phyloP scores from a whole-genome alignment of 2,888 invertebrate genomes.

The Reticulitermes lucifugus region DNA sequence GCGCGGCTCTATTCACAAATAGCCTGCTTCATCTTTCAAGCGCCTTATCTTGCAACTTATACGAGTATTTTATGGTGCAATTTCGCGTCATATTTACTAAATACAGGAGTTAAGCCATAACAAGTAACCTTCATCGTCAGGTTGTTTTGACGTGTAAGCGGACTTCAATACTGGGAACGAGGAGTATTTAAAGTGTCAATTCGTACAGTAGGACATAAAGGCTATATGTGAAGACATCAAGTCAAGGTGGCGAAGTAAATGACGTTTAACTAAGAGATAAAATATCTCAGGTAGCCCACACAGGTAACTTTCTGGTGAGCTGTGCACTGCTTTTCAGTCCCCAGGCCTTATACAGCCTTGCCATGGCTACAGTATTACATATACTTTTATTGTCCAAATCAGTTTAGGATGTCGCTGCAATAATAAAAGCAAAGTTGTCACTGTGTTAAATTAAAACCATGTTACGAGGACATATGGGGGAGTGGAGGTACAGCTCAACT shows the following conservation, averaged over 20 bases:
- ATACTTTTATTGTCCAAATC: no score
- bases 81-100: conserved; percentile 11
- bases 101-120: conserved; percentile 7
- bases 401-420: no score
- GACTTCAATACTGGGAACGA: background rate
- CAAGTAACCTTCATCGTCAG: conserved; percentile 1
- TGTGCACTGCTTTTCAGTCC: no score
- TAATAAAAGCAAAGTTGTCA: no score
- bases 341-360: no score
- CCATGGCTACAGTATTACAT: no score
- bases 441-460: no score
- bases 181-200: conserved; percentile 14
- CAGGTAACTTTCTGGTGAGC: background rate
- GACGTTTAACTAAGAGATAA: background rate
- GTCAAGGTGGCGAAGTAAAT: background rate
- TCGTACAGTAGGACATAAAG: background rate
- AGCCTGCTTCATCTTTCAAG: background rate
- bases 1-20: background rate
- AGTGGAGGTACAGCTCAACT: no score
- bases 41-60: background rate
- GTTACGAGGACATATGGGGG: no score
- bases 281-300: background rate
- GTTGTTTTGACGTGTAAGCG: background rate
- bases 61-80: background rate
- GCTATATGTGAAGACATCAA: background rate